phyloP scores from a whole-genome alignment of 2,888 invertebrate species.

The Dryobotodes eremita region DNA sequence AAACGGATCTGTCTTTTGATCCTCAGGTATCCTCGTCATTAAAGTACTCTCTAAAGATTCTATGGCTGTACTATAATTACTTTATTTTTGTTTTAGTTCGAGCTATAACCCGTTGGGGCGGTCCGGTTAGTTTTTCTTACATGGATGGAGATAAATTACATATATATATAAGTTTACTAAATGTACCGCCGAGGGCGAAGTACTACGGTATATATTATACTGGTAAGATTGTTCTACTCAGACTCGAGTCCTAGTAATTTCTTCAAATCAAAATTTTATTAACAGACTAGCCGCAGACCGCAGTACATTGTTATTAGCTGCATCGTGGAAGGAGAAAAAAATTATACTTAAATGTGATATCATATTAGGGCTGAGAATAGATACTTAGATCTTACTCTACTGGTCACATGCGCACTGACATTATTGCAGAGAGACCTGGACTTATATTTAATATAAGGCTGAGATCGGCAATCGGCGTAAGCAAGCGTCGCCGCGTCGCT shows the following conservation, averaged over 20 bases:
- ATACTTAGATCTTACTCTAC: not conserved
- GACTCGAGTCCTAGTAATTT: not conserved
- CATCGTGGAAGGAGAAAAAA: not conserved
- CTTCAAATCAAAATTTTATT: not conserved
- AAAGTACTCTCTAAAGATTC: not conserved
- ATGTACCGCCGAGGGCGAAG: not conserved
- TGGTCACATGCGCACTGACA: not conserved
- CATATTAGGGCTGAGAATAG: not conserved
- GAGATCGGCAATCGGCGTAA: too few species aligned
- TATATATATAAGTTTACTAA: not conserved
- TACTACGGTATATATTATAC: not conserved
- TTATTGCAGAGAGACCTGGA: not conserved
- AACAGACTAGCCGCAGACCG: not conserved
- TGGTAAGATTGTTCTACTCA: slow-evolving; percentile 3
- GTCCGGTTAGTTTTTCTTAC: rapidly evolving
- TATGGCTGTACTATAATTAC: not conserved
- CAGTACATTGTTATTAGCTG: not conserved
- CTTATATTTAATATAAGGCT: too few species aligned
- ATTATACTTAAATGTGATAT: too few species aligned
- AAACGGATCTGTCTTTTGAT: not conserved
- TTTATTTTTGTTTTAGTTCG: slow-evolving; percentile 6
- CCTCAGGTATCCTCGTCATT: not conserved
- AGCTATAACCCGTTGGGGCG: rapidly evolving
- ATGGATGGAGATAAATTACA: rapidly evolving
- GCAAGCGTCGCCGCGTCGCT: too few species aligned